Evolutionary conservation across 2,888 invertebrate genomes (phyloP), one percentile per base, ranked within the genome.

Genomic region (Ophion ellenae): DNA sequence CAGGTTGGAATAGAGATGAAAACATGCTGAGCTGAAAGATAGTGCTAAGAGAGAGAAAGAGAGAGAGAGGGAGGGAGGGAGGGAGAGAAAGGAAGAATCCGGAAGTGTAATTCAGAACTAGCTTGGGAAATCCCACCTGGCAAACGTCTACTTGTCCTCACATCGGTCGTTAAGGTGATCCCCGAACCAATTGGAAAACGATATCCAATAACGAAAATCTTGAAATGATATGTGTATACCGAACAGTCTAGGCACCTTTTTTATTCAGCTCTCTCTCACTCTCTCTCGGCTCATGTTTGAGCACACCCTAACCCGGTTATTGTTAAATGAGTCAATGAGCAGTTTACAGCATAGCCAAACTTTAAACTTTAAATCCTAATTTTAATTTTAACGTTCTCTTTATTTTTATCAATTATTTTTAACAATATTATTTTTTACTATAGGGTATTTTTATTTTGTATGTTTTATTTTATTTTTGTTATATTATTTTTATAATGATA

Each of bases 191-290:
- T 92, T 89, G 92, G 89, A 91, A 92, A 92, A 91, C 92, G 90
- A 92, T 91, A 92, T 91, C 90, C 90, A 89, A 92, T 91, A 91
- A 90, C 89, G 89, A 90, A 90, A 92, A 90, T 89, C 90, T 89
- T 89, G 86, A 80, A 74, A 74, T 81, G 77, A 85, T 85, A 70
- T 70, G 66, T 78, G 78, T 78, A 74, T 77, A 85, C 47, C 69
- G 63, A 85, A 57, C 77, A 80, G 69, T 78, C 70, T 67, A 71
- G 63, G 76, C 76, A 61, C 28, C 53, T 47, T 64, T 53, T 32
- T 24, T 66, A 11, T 11, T 17, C 32, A 32, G 47, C 32, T 53
- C 53, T 66, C 47, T 14, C 11, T 47, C 47, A 1, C 47, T 47
- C 11, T 14, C 10, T 47, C 47, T 47, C 47, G 6, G 10, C 45